phyloP scores from a whole-genome alignment of 2,888 invertebrate species.

The Tetragonula carbonaria region DNA sequence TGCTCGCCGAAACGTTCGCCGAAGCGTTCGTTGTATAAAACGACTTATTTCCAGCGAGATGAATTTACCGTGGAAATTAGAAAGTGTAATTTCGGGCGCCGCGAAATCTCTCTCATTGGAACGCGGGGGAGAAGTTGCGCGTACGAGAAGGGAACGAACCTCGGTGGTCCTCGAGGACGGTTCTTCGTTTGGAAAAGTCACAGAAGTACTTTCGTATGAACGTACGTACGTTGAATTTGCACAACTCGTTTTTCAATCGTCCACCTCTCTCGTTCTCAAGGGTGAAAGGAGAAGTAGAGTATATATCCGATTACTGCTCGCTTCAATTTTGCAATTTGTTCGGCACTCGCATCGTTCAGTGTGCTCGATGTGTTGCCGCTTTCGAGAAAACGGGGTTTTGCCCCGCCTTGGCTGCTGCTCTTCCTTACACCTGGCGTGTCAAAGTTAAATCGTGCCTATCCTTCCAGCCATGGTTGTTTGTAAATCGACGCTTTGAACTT shows the following conservation, averaged over 20 bases:
- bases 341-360: neutral
- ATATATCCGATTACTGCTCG: neutral
- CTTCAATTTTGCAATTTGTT: constrained; percentile 5
- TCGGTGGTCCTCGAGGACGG: neutral
- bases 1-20: neutral
- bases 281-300: neutral
- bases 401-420: neutral
- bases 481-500: constrained; percentile 54
- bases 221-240: neutral
- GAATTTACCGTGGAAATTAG: neutral
- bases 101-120: neutral
- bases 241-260: neutral
- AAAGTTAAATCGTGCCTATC: constrained; percentile 53
- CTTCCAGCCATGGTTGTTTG: constrained; percentile 21
- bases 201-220: neutral
- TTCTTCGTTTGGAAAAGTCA: neutral
- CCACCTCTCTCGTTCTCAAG: neutral
- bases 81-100: neutral
- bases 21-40: neutral
- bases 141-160: too few relatives aligned
- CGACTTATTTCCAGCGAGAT: neutral
- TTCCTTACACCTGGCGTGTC: constrained; percentile 53
- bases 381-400: constrained; percentile 4
- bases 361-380: constrained; percentile 11
- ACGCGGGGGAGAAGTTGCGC: neutral